Base-by-base conservation (phyloP, 2,113 vertebrate genomes). In the Eubucco bourcierii region DNA sequence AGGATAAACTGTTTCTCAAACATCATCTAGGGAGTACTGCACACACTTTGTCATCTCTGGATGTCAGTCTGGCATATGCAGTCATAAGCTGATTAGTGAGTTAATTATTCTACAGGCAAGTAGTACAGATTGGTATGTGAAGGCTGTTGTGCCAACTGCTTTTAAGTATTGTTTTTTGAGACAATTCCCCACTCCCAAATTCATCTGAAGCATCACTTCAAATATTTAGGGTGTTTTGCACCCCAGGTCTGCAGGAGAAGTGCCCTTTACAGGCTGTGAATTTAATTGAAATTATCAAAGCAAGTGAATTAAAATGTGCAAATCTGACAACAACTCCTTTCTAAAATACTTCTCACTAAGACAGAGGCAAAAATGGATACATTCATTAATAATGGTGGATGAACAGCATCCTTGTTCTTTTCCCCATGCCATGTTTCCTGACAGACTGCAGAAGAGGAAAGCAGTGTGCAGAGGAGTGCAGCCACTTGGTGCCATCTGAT, bases 61-160 rank as follows among this genome's bases (percentile, higher is more conserved):
- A 34, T 78, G 31, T 52, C 34, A 68, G 37, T 37, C 44, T 56
- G 80, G 24, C 25, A n/a, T 4, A 39, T 0, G 0, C 27, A 86
- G 37, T n/a, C 39, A 15, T 4, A 4, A 77, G 16, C 12, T 4
- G 2, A 83, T 87, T 46, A 63, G 15, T 66, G 52, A 88, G 89
- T 84, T 92, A 72, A 84, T 88, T 88, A 88, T 95, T 90, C 63
- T 67, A 58, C 71, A 81, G 44, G 15, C 65, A 78, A 53, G 67
- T 2, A 2, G 41, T 19, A 67, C 58, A 72, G 37, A 65, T 8
- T 86, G 27, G 25, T 60, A 33, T 47, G 23, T 29, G 47, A 55
- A 77, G 52, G 7, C 23, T 60, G 44, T 39, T 83, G n/a, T 53
- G 46, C 46, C 4, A 2, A 59, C 39, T 2, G 4, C 31, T 84